A percentile compares a stretch with the other conserved stretches of the same genome.
Conservation (phyloP, 2,888 invertebrate species). For the Exephanes ischioxanthus region DNA sequence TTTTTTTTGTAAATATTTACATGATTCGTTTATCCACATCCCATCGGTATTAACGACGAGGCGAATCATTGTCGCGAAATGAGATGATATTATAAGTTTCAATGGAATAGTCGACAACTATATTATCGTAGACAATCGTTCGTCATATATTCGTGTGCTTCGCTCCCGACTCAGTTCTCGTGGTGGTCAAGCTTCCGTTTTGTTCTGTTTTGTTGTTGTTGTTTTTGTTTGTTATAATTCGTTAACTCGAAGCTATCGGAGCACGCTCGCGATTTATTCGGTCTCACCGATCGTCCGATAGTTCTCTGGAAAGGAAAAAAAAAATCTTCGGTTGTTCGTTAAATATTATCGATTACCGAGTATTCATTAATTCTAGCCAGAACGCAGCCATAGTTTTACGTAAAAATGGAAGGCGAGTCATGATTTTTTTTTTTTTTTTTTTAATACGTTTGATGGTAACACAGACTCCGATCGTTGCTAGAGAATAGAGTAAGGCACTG, state of each 20-base stretch:
- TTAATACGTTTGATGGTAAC: conserved; percentile 30
- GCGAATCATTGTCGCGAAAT: conserved; percentile 51
- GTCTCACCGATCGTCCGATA: conserved; percentile 35
- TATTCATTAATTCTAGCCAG: conserved; percentile 29
- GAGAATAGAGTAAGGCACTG: conserved; percentile 72
- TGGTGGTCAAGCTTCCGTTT: conserved; percentile 32
- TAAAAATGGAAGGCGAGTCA: conserved; percentile 21
- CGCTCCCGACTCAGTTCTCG: conserved; percentile 19
- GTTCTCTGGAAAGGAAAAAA: conserved; percentile 44
- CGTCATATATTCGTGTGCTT: conserved; percentile 46
- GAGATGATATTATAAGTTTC: conserved; percentile 51
- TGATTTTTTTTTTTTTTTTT: conserved; percentile 27
- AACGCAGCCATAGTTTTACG: conserved; percentile 1
- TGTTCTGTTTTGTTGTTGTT: conserved; percentile 9
- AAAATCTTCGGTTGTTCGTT: conserved; percentile 43
- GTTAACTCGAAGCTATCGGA: conserved; percentile 26
- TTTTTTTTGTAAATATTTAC: conserved; percentile 72
- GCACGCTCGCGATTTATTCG: conserved; percentile 61
- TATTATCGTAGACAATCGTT: conserved; percentile 57
- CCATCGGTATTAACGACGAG: conserved; percentile 55
- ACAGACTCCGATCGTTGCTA: conserved; percentile 66
- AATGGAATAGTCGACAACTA: conserved; percentile 58
- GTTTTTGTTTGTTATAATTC: conserved; percentile 20
- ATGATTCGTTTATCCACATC: conserved; percentile 73
- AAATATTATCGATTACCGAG: conserved; percentile 26